Conservation (phyloP, 2,113 vertebrate species). For the Anarhynchus alexandrinus region DNA sequence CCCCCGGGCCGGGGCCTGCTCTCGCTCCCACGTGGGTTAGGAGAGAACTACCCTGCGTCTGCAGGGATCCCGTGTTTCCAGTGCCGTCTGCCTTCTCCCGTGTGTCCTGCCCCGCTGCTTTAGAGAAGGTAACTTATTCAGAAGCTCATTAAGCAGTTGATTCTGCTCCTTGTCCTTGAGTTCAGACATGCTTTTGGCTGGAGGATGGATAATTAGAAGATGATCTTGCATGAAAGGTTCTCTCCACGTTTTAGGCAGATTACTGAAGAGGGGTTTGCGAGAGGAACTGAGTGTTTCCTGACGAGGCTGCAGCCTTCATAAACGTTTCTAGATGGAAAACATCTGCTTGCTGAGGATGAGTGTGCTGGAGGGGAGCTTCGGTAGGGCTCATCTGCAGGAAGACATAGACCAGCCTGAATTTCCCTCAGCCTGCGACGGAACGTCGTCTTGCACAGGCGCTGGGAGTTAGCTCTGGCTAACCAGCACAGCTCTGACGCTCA, state of each 20-base stretch:
- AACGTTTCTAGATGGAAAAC: not conserved
- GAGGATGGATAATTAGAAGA: not conserved
- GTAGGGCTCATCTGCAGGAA: not conserved
- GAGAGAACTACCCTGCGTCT: not conserved
- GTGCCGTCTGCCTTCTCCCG: not conserved
- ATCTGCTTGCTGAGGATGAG: conserved; percentile 8
- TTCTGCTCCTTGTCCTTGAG: not conserved
- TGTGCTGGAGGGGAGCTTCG: not conserved
- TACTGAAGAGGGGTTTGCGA: not conserved
- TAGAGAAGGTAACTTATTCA: not conserved
- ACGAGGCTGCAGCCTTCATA: conserved; percentile 8
- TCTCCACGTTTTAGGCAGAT: not conserved
- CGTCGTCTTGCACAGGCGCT: not conserved
- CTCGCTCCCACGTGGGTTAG: accelerated
- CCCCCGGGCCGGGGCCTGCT: not conserved
- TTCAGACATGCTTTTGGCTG: not conserved
- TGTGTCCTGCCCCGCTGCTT: not conserved
- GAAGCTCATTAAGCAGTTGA: not conserved
- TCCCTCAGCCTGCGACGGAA: not conserved
- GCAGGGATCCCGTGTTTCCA: not conserved
- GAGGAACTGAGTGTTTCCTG: not conserved
- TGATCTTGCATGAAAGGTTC: not conserved
- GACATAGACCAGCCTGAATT: not conserved
- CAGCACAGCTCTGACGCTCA: not conserved
- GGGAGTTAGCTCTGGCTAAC: not conserved